Conservation (phyloP, 2,797 vertebrate species). For the Alfaro cultratus region DNA sequence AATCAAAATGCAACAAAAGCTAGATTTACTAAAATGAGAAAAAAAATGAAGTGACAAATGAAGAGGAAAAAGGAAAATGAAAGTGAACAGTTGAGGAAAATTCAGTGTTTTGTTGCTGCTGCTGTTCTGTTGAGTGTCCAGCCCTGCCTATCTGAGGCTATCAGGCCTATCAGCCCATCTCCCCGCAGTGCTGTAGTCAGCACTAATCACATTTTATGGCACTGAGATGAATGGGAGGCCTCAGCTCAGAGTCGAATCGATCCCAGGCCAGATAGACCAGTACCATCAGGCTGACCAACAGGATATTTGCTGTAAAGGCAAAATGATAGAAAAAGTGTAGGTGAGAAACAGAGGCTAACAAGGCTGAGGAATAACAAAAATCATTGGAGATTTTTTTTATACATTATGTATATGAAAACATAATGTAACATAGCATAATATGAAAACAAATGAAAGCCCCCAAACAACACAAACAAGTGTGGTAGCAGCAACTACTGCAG, state of each 20-base stretch:
- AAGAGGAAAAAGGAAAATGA: conserved; percentile 19
- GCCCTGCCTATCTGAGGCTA: conserved; percentile 76
- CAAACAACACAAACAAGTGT: conserved; percentile 63
- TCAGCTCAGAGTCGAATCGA: conserved; percentile 89
- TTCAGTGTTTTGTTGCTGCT: conserved; percentile 76
- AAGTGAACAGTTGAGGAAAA: conserved; percentile 45
- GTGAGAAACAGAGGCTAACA: conserved; percentile 48
- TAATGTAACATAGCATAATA: neutral
- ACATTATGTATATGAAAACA: conserved; percentile 21
- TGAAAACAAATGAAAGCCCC: conserved; percentile 30
- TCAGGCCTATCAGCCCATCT: conserved; percentile 85
- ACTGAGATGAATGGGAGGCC: conserved; percentile 91
- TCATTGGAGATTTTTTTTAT: conserved; percentile 40
- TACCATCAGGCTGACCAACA: conserved; percentile 83
- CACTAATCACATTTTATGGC: conserved; percentile 94
- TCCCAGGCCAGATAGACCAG: conserved; percentile 88
- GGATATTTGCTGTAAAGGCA: conserved; percentile 97
- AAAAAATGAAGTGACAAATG: conserved; percentile 39
- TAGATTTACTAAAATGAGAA: conserved; percentile 20
- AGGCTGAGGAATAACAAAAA: conserved; percentile 43
- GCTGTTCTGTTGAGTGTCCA: conserved; percentile 82
- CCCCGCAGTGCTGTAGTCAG: conserved; percentile 89
- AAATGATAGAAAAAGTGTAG: conserved; percentile 75
- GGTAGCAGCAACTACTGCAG: conserved; percentile 53
- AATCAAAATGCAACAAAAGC: conserved; percentile 51